Evolutionary conservation across 2,113 vertebrate genomes (phyloP).

Genomic region (Zingel zingel): DNA sequence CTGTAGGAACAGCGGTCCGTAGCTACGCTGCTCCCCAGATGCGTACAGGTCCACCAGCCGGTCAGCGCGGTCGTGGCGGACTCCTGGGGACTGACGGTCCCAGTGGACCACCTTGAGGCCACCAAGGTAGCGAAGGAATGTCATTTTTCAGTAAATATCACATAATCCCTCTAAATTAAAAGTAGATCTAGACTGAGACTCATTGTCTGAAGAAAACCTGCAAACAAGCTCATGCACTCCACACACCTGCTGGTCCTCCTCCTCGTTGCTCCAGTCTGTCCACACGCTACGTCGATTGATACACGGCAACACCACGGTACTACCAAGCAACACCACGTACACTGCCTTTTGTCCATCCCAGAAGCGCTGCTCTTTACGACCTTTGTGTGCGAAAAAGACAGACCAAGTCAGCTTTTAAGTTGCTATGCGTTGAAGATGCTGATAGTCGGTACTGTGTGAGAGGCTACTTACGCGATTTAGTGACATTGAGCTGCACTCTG

Average conservation of each 20-base stretch:
- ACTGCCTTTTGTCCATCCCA: constrained; percentile 96
- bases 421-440: neutral
- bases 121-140: neutral
- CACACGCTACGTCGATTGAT: constrained; percentile 90
- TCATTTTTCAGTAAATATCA: neutral
- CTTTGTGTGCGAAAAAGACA: constrained; percentile 67
- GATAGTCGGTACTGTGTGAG: neutral
- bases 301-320: constrained; percentile 87
- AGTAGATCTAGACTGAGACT: neutral
- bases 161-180: neutral
- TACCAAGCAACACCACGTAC: constrained; percentile 83
- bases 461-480: constrained; percentile 85
- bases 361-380: constrained; percentile 78
- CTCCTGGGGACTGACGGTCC: constrained; percentile 91
- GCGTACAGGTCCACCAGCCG: constrained; percentile 94
- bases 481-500: constrained; percentile 88
- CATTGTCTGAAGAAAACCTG: neutral
- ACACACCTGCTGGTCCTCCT: constrained; percentile 89
- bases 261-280: constrained; percentile 90
- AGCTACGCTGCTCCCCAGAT: constrained; percentile 92
- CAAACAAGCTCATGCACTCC: neutral
- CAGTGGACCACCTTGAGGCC: constrained; percentile 91
- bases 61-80: constrained; percentile 91
- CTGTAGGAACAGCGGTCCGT: constrained; percentile 88
- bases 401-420: neutral